Evolutionary conservation across 2,113 vertebrate species (phyloP).

Genomic region (Oxyura jamaicensis): DNA sequence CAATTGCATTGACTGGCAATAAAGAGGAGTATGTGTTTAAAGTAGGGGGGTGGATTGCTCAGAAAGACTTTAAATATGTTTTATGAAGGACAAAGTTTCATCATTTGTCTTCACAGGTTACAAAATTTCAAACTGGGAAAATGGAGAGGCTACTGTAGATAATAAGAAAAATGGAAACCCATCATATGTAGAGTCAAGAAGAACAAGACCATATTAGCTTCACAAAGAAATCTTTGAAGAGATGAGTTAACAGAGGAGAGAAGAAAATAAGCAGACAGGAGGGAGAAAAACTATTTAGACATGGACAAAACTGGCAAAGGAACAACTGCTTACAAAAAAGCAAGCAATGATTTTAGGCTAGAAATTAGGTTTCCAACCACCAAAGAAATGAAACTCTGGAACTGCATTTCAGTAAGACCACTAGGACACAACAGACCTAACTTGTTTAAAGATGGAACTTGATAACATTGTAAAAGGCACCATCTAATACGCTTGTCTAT

Average conservation of each 20-base stretch:
- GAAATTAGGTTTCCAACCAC: not conserved
- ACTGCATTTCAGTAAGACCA: not conserved
- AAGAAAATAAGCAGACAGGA: not conserved
- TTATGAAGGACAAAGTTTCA: not conserved
- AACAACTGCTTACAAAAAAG: not conserved
- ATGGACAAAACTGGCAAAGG: not conserved
- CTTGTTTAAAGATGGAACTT: not conserved
- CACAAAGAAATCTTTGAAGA: not conserved
- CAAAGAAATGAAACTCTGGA: not conserved
- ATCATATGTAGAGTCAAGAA: not conserved
- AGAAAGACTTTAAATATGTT: not conserved
- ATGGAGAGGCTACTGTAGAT: not conserved
- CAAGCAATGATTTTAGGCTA: not conserved
- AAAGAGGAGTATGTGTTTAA: not conserved
- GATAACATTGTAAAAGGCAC: not conserved
- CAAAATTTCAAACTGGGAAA: not conserved
- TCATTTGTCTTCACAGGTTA: not conserved
- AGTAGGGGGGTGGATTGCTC: not conserved
- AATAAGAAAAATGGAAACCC: not conserved
- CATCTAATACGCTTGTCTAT: not conserved
- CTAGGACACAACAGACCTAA: not conserved
- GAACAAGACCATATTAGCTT: not conserved
- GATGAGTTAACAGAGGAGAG: not conserved
- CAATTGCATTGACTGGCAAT: accelerated
- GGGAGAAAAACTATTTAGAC: not conserved